phyloP scores from a whole-genome alignment of 2,113 vertebrate genomes.

The Pavo muticus region DNA sequence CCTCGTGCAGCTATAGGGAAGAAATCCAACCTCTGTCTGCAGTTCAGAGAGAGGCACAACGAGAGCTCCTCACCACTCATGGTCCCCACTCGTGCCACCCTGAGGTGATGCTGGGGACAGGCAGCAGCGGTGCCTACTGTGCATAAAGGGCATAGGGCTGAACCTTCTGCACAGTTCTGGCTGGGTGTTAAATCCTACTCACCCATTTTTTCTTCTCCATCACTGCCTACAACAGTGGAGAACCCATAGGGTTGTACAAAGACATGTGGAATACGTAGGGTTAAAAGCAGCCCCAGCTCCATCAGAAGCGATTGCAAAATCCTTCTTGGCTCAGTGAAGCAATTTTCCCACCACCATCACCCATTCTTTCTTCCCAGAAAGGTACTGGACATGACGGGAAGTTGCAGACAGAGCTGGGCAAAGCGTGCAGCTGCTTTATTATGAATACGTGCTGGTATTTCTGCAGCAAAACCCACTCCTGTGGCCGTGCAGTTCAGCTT shows the following conservation, averaged over 20 bases:
- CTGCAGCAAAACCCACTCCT: neutral
- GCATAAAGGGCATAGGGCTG: neutral
- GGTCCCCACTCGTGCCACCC: neutral
- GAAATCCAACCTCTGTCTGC: neutral
- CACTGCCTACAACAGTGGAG: neutral
- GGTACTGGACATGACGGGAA: neutral
- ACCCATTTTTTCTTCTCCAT: neutral
- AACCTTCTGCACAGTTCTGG: neutral
- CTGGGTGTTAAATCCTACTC: neutral
- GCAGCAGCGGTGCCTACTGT: neutral
- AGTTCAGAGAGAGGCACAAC: rapidly evolving
- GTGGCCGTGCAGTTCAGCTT: neutral
- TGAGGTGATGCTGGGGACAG: neutral
- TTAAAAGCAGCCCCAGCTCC: slow-evolving; percentile 25
- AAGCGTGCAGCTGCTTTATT: neutral
- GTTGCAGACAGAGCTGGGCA: neutral
- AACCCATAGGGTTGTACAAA: neutral
- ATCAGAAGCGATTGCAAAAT: neutral
- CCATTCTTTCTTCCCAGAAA: slow-evolving; percentile 31
- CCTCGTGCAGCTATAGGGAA: neutral
- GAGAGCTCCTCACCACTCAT: neutral
- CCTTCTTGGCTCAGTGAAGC: neutral
- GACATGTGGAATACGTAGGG: neutral
- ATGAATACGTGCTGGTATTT: neutral
- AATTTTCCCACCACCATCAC: slow-evolving; percentile 10